Evolutionary conservation across 1,140 invertebrate genomes (phyloP).

Genomic region (Wiebesia pumilae): DNA sequence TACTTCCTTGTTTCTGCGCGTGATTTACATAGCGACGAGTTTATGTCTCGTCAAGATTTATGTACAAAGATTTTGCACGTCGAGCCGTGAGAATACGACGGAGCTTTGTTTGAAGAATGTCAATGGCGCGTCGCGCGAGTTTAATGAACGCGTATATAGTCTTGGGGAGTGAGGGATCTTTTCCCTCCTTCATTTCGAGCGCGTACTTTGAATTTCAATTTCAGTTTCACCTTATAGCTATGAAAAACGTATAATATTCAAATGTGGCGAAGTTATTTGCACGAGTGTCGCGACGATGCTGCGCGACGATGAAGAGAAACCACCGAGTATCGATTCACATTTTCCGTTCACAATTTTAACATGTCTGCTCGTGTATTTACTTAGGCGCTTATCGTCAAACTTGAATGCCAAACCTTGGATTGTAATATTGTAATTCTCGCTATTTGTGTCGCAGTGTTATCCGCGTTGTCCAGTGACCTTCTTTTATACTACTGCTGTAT

Average conservation of each 20-base stretch:
- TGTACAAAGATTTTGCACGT: background rate
- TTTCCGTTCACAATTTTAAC: too few relatives aligned
- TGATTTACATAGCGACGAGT: background rate
- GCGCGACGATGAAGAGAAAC: too few relatives aligned
- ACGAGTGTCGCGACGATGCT: background rate
- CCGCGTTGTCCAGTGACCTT: too few relatives aligned
- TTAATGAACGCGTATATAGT: background rate
- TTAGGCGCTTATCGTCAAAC: too few relatives aligned
- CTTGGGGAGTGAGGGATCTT: too few relatives aligned
- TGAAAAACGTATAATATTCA: constrained; percentile 7
- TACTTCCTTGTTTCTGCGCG: background rate
- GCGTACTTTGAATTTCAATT: background rate
- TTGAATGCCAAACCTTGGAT: too few relatives aligned
- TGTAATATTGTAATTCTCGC: too few relatives aligned
- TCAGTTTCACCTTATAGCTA: background rate
- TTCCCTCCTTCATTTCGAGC: background rate
- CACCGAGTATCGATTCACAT: too few relatives aligned
- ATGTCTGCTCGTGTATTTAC: too few relatives aligned
- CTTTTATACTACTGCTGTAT: too few relatives aligned
- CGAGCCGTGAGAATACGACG: background rate
- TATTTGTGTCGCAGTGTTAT: too few relatives aligned
- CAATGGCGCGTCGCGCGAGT: background rate
- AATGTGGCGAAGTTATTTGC: background rate
- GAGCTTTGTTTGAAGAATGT: constrained; percentile 32
- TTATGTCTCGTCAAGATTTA: background rate